Evolutionary conservation across 2,797 vertebrate species (phyloP).

Genomic region (Avahi laniger): DNA sequence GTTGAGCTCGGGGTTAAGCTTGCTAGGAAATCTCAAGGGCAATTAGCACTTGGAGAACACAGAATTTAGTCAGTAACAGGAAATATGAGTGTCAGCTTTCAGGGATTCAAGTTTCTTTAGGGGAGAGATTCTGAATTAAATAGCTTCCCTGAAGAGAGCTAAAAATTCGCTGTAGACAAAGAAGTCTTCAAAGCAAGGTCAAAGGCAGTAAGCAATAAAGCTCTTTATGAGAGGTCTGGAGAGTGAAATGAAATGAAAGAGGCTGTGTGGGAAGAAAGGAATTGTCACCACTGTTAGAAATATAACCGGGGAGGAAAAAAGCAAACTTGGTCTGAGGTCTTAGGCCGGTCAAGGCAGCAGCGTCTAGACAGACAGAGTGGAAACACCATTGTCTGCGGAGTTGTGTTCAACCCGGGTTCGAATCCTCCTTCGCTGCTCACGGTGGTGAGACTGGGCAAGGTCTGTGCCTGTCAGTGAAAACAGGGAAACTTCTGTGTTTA

Average conservation of each 20-base stretch:
- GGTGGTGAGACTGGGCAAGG: neutral
- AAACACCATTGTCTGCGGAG: neutral
- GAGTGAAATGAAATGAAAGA: neutral
- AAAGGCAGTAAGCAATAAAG: neutral
- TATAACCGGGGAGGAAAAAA: neutral
- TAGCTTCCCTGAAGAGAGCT: slow-evolving; percentile 69
- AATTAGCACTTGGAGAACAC: slow-evolving; percentile 74
- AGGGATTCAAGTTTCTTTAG: slow-evolving; percentile 76
- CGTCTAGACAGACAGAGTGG: too few relatives aligned
- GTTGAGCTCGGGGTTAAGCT: slow-evolving; percentile 68
- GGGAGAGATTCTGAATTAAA: slow-evolving; percentile 71
- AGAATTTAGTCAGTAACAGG: slow-evolving; percentile 77
- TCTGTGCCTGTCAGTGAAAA: neutral
- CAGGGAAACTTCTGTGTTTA: accelerated
- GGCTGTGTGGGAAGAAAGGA: slow-evolving; percentile 47
- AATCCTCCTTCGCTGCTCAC: too few relatives aligned
- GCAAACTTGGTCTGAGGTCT: slow-evolving; percentile 53
- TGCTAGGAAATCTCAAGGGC: slow-evolving; percentile 71
- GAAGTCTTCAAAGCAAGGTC: slow-evolving; percentile 53
- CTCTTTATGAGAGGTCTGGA: neutral
- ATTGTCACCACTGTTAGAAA: neutral
- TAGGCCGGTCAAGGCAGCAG: neutral
- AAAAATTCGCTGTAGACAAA: slow-evolving; percentile 71
- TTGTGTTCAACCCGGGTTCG: neutral
- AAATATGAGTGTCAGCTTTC: slow-evolving; percentile 76